These are phyloP conservation scores for Brachyrhaphis roseni DNA, from an alignment of 2,797 vertebrate genomes.

Conservation along the genomic window DNA sequence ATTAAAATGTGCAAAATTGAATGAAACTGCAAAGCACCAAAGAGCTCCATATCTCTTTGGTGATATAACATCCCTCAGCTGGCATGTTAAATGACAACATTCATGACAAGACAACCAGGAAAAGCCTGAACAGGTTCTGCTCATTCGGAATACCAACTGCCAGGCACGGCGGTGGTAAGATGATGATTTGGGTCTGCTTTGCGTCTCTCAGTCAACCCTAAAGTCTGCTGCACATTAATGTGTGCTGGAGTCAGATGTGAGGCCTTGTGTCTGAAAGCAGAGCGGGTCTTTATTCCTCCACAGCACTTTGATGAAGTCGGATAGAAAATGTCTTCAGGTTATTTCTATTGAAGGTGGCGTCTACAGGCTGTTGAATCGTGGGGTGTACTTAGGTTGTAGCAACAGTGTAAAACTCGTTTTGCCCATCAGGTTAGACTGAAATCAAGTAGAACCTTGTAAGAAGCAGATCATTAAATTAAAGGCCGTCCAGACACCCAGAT, in stretches of 20 bases:
- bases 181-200: not conserved
- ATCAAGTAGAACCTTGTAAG: not conserved
- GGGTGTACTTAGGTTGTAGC: not conserved
- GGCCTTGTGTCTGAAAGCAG: not conserved
- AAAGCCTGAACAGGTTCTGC: not conserved
- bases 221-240: not conserved
- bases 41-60: not conserved
- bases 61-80: too few relatives aligned
- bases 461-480: not conserved
- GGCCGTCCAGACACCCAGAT: not conserved
- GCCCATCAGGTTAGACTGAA: not conserved
- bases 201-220: not conserved
- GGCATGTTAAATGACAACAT: not conserved
- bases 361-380: not conserved
- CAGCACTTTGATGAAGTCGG: not conserved
- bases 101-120: not conserved
- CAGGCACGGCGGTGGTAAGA: not conserved
- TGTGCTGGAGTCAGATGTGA: not conserved
- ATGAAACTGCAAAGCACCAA: not conserved
- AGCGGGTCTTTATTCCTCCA: not conserved
- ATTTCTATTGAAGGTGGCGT: not conserved
- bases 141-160: not conserved
- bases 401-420: not conserved
- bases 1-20: not conserved
- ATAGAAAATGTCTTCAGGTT: not conserved